Base-by-base conservation (phyloP, 1,140 invertebrate genomes). In the Neotoxoptera formosana region DNA sequence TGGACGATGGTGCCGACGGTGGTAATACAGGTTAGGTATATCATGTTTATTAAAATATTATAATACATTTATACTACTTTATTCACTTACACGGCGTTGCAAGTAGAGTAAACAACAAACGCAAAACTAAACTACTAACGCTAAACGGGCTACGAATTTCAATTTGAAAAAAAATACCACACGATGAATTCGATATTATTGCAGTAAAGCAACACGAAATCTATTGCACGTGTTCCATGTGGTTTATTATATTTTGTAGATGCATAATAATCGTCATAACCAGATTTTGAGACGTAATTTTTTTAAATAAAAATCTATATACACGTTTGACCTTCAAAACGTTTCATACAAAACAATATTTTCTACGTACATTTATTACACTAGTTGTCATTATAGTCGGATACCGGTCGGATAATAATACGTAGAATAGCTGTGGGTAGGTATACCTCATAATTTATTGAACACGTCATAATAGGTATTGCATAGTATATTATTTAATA, bases 211-310 rank as follows among this genome's bases (percentile, higher is more conserved):
- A 76, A 20, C 60, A 76, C 60, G 17, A 76, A 76, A n/a, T 76
- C 30, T 76, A n/a, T 67, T 76, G 6, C 60, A 76, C 60, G 60
- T 76, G 60, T 76, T 17, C 1, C 17, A 14, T 76, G n/a, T 76
- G 41, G 41, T 41, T 2, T 41, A 41, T 41, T 41, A 67, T 30
- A n/a, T 67, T 67, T n/a, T 76, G n/a, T n/a, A 17, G 60, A 76
- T 34, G 60, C 60, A 76, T 76, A 76, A 76, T 76, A 76, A 76
- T n/a, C 60, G 60, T 76, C 60, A 76, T n/a, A n/a, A 76, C 60
- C 60, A 76, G 60, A 76, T 76, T 76, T n/a, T 34, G 30, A 76
- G 11, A 6, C 17, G 60, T 76, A 17, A n/a, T 76, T 76, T 76
- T n/a, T 76, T 76, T 76, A 14, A 53, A n/a, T 76, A 76, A n/a